Evolutionary conservation across 2,888 invertebrate genomes (phyloP).

Genomic region (Dichetophora obliterata): DNA sequence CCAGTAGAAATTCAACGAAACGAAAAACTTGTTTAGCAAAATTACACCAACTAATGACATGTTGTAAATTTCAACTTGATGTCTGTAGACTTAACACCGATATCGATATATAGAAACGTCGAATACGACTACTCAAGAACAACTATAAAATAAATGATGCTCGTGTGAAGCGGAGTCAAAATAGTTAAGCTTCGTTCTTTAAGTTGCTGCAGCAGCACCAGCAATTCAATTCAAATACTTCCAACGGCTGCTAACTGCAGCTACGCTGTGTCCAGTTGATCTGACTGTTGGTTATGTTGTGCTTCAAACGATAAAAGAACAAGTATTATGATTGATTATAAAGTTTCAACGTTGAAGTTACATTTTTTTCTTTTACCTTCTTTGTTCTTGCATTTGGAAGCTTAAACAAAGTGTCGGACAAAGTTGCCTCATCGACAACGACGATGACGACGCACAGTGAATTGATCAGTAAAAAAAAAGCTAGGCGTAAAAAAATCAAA

Average conservation of each 20-base stretch:
- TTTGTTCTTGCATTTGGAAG: constrained; percentile 5
- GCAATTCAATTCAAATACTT: neutral
- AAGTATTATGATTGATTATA: constrained; percentile 24
- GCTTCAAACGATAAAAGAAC: neutral
- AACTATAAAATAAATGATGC: too few species aligned
- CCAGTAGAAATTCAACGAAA: neutral
- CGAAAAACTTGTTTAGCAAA: constrained; percentile 23
- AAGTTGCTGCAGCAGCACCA: neutral
- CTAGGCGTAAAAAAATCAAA: too few species aligned
- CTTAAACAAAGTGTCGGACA: constrained; percentile 6
- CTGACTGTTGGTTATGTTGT: neutral
- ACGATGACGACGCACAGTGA: neutral
- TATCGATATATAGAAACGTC: constrained; percentile 35
- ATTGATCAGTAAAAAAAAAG: too few species aligned
- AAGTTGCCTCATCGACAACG: neutral
- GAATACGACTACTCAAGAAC: neutral
- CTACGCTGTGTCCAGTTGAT: neutral
- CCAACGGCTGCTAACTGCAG: constrained; percentile 6
- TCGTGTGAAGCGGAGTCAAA: neutral
- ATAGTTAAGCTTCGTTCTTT: neutral
- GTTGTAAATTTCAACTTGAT: constrained; percentile 20
- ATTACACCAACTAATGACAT: constrained; percentile 33
- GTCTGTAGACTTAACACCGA: constrained; percentile 34
- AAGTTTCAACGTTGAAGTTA: neutral
- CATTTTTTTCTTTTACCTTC: neutral